Conservation (phyloP, 2,888 invertebrate genomes). For the Sphecodes monilicornis region DNA sequence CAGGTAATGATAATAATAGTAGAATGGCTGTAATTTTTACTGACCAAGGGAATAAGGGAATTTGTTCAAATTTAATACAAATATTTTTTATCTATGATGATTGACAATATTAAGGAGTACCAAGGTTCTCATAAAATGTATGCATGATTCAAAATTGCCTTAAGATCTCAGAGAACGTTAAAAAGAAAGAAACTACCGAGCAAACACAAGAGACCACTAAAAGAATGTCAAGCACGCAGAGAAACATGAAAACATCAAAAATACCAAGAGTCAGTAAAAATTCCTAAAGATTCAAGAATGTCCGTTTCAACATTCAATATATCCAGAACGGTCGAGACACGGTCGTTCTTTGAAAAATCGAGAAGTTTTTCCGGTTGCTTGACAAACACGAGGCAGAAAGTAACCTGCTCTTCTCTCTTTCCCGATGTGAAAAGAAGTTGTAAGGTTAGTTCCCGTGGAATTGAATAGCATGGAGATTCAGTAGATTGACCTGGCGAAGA, state of each 20-base stretch:
- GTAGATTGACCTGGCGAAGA: slow-evolving; percentile 15
- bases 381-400: not conserved
- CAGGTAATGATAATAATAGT: slow-evolving; percentile 89
- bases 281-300: not conserved
- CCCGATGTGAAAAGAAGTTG: not conserved
- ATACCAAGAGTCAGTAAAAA: not conserved
- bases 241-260: not conserved
- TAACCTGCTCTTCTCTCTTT: not conserved
- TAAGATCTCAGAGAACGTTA: too few relatives aligned
- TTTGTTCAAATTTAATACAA: too few relatives aligned
- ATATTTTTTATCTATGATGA: too few relatives aligned
- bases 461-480: slow-evolving; percentile 18
- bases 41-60: slow-evolving; percentile 91
- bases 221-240: not conserved
- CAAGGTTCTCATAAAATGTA: too few relatives aligned
- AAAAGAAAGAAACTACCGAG: not conserved
- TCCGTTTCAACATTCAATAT: not conserved
- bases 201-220: not conserved
- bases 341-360: not conserved
- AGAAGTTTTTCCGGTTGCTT: not conserved
- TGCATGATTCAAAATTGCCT: too few relatives aligned
- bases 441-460: not conserved
- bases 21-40: slow-evolving; percentile 88
- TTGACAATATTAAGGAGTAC: too few relatives aligned
- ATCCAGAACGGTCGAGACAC: not conserved